These are phyloP conservation scores for Myopa tessellatipennis DNA, from an alignment of 2,888 invertebrate genomes.

Conservation along the genomic window DNA sequence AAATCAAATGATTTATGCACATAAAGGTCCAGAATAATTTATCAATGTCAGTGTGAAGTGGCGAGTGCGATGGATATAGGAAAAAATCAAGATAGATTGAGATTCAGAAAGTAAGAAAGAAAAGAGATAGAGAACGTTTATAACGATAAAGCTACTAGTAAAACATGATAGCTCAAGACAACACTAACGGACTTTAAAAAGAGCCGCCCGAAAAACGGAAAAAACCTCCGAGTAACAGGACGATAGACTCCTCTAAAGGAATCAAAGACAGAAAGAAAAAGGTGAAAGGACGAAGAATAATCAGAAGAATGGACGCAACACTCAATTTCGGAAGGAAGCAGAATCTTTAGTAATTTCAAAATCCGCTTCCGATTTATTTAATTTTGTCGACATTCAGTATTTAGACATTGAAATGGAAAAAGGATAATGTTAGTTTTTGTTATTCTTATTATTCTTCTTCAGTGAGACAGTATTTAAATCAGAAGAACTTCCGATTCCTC, in stretches of 20 bases:
- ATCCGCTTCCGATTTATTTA: no score
- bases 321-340: neutral
- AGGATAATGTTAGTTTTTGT: no score
- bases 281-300: neutral
- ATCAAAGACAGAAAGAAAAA: no score
- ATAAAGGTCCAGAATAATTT: constrained; percentile 44
- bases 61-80: neutral
- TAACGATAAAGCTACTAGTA: neutral
- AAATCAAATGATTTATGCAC: constrained; percentile 43
- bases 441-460: no score
- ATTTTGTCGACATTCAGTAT: no score
- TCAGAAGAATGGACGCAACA: neutral
- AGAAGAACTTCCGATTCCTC: no score
- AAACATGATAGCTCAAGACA: constrained; percentile 21
- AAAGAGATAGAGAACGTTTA: neutral
- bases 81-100: constrained; percentile 5
- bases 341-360: no score
- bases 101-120: neutral
- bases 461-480: no score
- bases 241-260: no score
- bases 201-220: neutral
- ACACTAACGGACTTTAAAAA: neutral
- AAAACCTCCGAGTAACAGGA: neutral
- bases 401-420: no score
- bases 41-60: constrained; percentile 43